A percentile compares a stretch with the other conserved stretches of the same genome.
Conservation (phyloP, 1,140 invertebrate species). For the Asobara japonica region DNA sequence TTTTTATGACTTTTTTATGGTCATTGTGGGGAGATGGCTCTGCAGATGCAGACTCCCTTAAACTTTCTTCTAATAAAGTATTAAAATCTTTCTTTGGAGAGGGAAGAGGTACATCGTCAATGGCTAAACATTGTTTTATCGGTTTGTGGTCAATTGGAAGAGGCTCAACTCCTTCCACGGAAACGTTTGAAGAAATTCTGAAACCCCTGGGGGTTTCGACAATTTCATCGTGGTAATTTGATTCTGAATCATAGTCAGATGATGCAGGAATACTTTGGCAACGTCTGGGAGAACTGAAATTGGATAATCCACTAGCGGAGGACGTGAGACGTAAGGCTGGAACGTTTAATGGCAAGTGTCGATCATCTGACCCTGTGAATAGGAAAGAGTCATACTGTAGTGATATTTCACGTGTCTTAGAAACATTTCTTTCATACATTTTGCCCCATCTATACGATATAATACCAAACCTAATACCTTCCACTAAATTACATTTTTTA, state of each 20-base stretch:
- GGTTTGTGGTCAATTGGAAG: slow-evolving; percentile 38
- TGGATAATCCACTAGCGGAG: not conserved
- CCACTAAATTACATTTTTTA: too few species aligned
- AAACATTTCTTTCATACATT: not conserved
- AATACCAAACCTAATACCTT: too few species aligned
- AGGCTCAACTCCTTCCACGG: slow-evolving; percentile 42
- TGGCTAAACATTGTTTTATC: slow-evolving; percentile 27
- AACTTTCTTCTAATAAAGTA: slow-evolving; percentile 58
- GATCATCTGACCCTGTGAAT: not conserved
- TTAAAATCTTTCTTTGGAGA: slow-evolving; percentile 62
- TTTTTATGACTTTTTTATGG: slow-evolving; percentile 39
- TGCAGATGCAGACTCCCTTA: slow-evolving; percentile 44
- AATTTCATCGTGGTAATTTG: too few species aligned
- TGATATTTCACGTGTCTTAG: not conserved
- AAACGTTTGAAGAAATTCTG: slow-evolving; percentile 19
- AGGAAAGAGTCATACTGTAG: too few species aligned
- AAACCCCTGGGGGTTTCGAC: slow-evolving; percentile 13
- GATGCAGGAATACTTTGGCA: not conserved
- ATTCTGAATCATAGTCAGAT: not conserved
- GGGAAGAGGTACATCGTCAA: slow-evolving; percentile 62
- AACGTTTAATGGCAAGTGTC: not conserved
- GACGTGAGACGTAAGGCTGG: not conserved
- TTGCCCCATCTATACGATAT: too few species aligned
- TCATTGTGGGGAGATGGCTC: not conserved
- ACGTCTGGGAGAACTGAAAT: not conserved